Percentiles rank a stretch among this genome's conserved stretches.
Conservation (phyloP, 2,888 invertebrate species). For the Thyatira batis region DNA sequence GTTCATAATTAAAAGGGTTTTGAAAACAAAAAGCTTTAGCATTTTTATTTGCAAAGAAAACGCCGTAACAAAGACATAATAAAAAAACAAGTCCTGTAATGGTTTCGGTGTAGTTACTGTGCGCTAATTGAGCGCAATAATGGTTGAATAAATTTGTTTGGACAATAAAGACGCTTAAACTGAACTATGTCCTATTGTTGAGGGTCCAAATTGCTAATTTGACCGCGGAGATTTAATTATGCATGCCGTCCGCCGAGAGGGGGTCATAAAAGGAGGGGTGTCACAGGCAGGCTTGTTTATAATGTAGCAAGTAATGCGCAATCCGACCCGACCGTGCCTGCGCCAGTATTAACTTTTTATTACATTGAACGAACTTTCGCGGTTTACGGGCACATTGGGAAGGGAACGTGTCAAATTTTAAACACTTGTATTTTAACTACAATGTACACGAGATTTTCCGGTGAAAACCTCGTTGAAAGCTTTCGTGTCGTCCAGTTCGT, state of each 20-base stretch:
- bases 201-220: constrained; percentile 79
- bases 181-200: constrained; percentile 76
- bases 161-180: constrained; percentile 75
- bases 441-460: constrained; percentile 19
- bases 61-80: constrained; percentile 46
- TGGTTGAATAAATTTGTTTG: constrained; percentile 75
- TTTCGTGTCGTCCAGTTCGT: not conserved
- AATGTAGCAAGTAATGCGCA: constrained; percentile 78
- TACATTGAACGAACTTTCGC: constrained; percentile 71
- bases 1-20: constrained; percentile 41
- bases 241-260: constrained; percentile 72
- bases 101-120: constrained; percentile 47
- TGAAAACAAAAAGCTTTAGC: constrained; percentile 22
- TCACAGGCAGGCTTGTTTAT: constrained; percentile 78
- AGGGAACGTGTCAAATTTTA: constrained; percentile 53
- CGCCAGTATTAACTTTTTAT: constrained; percentile 78
- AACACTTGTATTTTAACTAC: constrained; percentile 34
- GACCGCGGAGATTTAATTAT: constrained; percentile 81
- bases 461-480: not conserved
- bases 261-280: constrained; percentile 73
- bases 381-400: constrained; percentile 62
- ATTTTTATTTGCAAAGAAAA: constrained; percentile 35
- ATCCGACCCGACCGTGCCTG: constrained; percentile 63
- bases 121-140: constrained; percentile 67
- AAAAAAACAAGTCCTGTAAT: constrained; percentile 52